Base-by-base conservation (phyloP, 2,888 invertebrate species). In the Rotaria socialis region DNA sequence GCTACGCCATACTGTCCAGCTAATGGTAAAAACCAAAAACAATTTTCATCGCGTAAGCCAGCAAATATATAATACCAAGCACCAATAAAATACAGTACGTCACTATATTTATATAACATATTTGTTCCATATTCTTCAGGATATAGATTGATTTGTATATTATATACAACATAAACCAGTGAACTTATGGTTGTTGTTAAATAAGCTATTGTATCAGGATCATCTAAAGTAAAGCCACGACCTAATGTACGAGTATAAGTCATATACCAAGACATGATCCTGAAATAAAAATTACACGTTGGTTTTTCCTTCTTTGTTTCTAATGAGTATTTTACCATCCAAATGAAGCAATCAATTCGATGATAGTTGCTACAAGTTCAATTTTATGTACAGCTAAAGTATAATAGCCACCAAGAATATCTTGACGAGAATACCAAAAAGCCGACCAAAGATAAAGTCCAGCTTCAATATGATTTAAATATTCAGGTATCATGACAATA, bases 381-480 rank as follows among this genome's bases (percentile, higher is more conserved):
- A 80, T 80, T 80, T n/a, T 80, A 80, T 80, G 80, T 80, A 80
- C 47, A n/a, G 47, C 24, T 47, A 80, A 80, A 35, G 80, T 80
- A n/a, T 80, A 80, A 47, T 47, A 47, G 24, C 47, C 47, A 7
- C 14, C 43, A 11, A 80, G 47, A 24, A 47, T 47, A 47, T 43
- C 43, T 47, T 80, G 47, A 47, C 35, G 22, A 10, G 80, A 47
- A 80, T 80, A 80, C 80, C 80, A 80, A n/a, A 19, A 47, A 0
- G 80, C 43, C n/a, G 47, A 47, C 80, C 80, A 80, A n/a, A 80
- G 47, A 80, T 80, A 80, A 19, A 80, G 24, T 24, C 80, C 47
- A 80, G 80, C 80, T 80, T 80, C 80, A n/a, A 80, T 80, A 80
- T 80, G 80, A 47, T 80, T 80, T n/a, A 80, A 80, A 80, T 80